Evolutionary conservation across 2,797 vertebrate species (phyloP), one percentile per base, ranked within the genome.

Genomic region (Sebastes cheni): DNA sequence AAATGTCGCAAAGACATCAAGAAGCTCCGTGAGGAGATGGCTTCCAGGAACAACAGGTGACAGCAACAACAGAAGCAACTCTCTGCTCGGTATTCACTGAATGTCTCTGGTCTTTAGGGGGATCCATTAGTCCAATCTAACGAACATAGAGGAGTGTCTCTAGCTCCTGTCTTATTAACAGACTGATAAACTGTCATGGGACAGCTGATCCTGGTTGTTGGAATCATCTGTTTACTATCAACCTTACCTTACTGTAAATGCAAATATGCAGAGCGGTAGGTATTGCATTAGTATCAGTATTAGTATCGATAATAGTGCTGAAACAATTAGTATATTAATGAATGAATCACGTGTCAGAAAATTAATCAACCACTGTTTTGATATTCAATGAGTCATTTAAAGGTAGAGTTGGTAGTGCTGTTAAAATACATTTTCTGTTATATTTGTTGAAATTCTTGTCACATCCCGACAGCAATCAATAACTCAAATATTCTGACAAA

Each of bases 1-100:
- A 99, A 98, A 95, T 99, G 98, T 95, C 96, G 96, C 89, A 97
- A 94, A 12, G 97, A 99, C 93, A 97, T 99, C 90, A 97, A 96
- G 91, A 97, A 97, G 92, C 97, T 99, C 86, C 92, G 96, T 36
- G 98, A 98, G 88, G 97, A 99, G 87, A 97, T 99, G 95, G 96
- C 95, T 16, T 96, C 96, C 54, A 95, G 96, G 67, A 97, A 93
- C 91, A 95, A 92, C 91, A 95, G 94, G 95, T 95, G 70, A 70
- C n/a, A 29, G 18, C 62, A 22, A 25, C 52, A 73, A 25, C 70
- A 60, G 34, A 30, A 23, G 30, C 55, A 72, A 5, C 16, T 30
- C 9, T 30, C 6, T 50, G 13, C 27, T 60, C 23, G 12, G 1
- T 60, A 10, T 32, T 50, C 6, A 6, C 36, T 42, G 10, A 39